These are phyloP conservation scores for Sthenelais limicola DNA, from an alignment of 2,888 invertebrate species.

Conservation along the genomic window DNA sequence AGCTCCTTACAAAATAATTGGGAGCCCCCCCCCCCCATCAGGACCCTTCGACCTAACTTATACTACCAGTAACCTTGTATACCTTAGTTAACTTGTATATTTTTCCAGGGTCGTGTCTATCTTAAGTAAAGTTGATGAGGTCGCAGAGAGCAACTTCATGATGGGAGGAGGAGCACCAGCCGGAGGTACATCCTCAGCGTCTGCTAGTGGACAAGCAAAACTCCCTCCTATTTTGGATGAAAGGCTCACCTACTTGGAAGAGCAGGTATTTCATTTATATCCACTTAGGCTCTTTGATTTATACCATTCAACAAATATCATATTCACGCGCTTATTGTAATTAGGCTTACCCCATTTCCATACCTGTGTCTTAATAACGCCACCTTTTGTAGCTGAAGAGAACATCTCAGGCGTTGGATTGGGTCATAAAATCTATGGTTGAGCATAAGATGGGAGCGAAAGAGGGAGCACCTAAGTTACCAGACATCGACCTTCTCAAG, in stretches of 20 bases:
- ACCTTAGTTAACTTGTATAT: no score
- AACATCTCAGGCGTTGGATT: constrained; percentile 60
- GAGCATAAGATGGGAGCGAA: constrained; percentile 53
- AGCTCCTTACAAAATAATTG: no score
- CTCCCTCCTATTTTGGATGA: constrained; percentile 58
- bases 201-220: neutral
- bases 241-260: constrained; percentile 58
- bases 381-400: constrained; percentile 64
- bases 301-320: no score
- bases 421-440: constrained; percentile 62
- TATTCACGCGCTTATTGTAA: no score
- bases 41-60: no score
- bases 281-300: no score
- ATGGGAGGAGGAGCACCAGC: neutral
- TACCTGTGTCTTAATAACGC: no score
- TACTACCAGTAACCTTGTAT: no score
- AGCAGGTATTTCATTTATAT: constrained; percentile 55
- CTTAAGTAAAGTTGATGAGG: constrained; percentile 53
- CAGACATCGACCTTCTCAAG: constrained; percentile 47
- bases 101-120: constrained; percentile 55
- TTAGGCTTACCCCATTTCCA: no score
- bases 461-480: constrained; percentile 48
- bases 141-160: constrained; percentile 46
- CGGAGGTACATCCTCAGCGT: neutral
- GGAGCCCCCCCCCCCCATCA: no score